Percentiles rank a stretch among this genome's conserved stretches.
phyloP scores from a whole-genome alignment of 2,797 vertebrate species.

The Scyliorhinus canicula region DNA sequence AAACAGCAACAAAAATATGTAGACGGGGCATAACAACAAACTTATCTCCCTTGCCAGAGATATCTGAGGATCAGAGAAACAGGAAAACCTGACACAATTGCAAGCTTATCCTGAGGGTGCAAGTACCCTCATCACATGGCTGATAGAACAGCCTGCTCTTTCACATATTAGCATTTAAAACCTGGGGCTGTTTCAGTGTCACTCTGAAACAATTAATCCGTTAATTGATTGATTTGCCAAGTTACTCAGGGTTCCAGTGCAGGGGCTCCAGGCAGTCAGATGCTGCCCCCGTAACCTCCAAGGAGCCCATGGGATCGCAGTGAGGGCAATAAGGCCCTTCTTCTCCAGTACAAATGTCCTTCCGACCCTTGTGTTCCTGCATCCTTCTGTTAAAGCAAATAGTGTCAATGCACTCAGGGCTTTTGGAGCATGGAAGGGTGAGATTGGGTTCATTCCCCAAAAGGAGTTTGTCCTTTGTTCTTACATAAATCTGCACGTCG shows the following conservation, averaged over 20 bases:
- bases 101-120: not conserved
- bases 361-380: not conserved
- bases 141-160: not conserved
- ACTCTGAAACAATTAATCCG: not conserved
- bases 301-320: not conserved
- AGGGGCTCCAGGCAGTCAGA: not conserved
- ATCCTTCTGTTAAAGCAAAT: not conserved
- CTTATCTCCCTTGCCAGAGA: slow-evolving; percentile 23
- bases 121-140: not conserved
- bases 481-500: not conserved
- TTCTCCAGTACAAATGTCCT: not conserved
- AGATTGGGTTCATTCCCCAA: not conserved
- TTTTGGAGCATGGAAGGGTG: not conserved
- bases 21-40: not conserved
- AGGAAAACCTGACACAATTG: not conserved
- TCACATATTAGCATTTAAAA: slow-evolving; percentile 15
- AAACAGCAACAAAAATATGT: not conserved
- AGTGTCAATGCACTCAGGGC: not conserved
- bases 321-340: not conserved
- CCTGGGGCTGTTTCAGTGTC: not conserved
- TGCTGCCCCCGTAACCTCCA: not conserved
- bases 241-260: not conserved
- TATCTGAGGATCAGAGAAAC: not conserved
- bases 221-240: not conserved
- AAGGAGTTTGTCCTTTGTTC: not conserved